phyloP scores from a whole-genome alignment of 2,797 vertebrate genomes.

The Enteromius thamalakanensis region DNA sequence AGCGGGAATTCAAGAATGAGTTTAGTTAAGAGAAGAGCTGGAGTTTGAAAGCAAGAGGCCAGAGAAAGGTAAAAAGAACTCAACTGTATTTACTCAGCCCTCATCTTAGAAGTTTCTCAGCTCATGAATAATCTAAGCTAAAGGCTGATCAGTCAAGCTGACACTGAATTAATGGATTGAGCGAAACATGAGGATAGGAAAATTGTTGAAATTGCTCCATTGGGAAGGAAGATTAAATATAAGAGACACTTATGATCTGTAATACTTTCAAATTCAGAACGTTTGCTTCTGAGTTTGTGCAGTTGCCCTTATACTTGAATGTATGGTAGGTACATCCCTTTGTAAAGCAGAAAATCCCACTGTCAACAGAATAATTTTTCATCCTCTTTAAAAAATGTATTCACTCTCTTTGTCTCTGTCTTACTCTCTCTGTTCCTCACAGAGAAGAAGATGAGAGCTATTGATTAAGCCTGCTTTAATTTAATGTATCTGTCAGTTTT shows the following conservation, averaged over 20 bases:
- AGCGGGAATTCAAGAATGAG: background rate
- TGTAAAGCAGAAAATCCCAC: conserved; percentile 20
- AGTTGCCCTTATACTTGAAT: background rate
- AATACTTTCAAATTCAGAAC: conserved; percentile 9
- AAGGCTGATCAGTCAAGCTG: conserved; percentile 23
- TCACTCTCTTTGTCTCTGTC: background rate
- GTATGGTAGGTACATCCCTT: background rate
- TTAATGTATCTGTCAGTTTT: conserved; percentile 45
- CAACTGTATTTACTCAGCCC: background rate
- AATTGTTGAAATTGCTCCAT: background rate
- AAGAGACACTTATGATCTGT: conserved; percentile 25
- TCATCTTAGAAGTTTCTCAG: background rate
- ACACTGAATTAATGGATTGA: conserved; percentile 16
- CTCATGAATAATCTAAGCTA: conserved; percentile 25
- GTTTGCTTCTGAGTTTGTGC: conserved; percentile 25
- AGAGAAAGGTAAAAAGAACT: background rate
- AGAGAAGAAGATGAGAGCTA: conserved; percentile 12
- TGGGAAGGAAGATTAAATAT: background rate
- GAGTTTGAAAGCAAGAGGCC: background rate
- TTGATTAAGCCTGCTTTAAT: conserved; percentile 47
- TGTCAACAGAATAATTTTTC: background rate
- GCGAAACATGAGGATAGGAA: background rate
- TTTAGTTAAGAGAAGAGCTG: conserved; percentile 17
- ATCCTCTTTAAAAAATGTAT: conserved; percentile 18
- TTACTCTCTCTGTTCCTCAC: conserved; percentile 10